Evolutionary conservation across 1,140 invertebrate species (phyloP).

Genomic region (Antheraea mylitta): DNA sequence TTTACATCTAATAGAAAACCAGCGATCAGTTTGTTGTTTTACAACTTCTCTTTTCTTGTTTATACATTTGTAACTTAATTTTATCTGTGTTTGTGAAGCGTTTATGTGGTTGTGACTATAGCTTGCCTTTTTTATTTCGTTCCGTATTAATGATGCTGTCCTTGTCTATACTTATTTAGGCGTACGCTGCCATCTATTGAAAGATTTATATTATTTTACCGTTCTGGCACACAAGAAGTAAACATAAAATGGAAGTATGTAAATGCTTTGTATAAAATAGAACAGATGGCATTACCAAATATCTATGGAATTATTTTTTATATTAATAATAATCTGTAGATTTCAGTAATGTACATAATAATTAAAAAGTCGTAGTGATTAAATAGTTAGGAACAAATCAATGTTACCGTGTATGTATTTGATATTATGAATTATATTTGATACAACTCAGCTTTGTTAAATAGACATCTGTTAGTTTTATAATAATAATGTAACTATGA

Average conservation of each 20-base stretch:
- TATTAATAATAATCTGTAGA: no score
- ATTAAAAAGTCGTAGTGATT: no score
- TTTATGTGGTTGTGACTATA: slow-evolving; percentile 29
- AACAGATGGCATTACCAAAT: background rate
- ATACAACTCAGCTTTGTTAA: no score
- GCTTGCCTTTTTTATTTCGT: slow-evolving; percentile 39
- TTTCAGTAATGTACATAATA: no score
- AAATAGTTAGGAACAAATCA: no score
- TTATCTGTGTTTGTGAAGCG: slow-evolving; percentile 41
- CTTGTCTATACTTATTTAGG: slow-evolving; percentile 43
- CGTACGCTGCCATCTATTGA: slow-evolving; percentile 43
- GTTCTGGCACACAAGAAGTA: background rate
- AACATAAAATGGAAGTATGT: background rate
- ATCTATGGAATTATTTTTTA: no score
- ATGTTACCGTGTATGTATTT: no score
- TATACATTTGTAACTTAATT: slow-evolving; percentile 56
- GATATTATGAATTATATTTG: no score
- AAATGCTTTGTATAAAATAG: background rate
- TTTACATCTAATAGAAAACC: slow-evolving; percentile 78
- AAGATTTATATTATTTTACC: background rate
- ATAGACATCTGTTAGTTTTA: no score
- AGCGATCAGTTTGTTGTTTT: slow-evolving; percentile 75
- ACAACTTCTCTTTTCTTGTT: slow-evolving; percentile 78
- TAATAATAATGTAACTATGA: no score
- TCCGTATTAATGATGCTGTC: slow-evolving; percentile 24